Evolutionary conservation across 2,888 invertebrate species (phyloP).

Genomic region (Oligia strigilis): DNA sequence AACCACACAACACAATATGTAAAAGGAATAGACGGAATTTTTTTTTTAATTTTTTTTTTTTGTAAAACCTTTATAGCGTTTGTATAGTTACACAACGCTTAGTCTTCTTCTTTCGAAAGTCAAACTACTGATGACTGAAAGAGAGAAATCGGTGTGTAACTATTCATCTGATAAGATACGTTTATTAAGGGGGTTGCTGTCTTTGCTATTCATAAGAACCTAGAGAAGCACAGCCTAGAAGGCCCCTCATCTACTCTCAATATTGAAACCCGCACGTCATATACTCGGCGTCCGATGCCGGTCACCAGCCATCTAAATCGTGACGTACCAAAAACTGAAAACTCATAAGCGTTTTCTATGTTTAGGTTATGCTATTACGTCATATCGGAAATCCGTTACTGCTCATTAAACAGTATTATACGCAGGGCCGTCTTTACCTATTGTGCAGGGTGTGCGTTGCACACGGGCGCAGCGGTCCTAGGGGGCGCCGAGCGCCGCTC

Average conservation of each 20-base stretch:
- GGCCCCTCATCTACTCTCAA: not conserved
- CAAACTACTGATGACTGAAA: too few relatives aligned
- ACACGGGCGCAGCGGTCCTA: too few relatives aligned
- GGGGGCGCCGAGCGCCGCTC: too few relatives aligned
- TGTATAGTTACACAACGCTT: too few relatives aligned
- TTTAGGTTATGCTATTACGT: conserved; percentile 26
- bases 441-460: too few relatives aligned
- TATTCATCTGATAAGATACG: too few relatives aligned
- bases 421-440: too few relatives aligned
- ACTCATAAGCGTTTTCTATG: conserved; percentile 19
- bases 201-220: not conserved
- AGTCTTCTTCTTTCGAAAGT: too few relatives aligned
- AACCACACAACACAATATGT: not conserved
- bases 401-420: conserved; percentile 39
- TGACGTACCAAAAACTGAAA: conserved; percentile 36
- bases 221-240: not conserved
- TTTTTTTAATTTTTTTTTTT: too few relatives aligned
- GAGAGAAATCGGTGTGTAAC: too few relatives aligned
- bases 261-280: conserved; percentile 19
- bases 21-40: not conserved
- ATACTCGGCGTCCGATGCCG: not conserved
- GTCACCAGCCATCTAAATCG: conserved; percentile 6
- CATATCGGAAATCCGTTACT: conserved; percentile 32
- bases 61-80: too few relatives aligned
- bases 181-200: too few relatives aligned